Evolutionary conservation across 2,888 invertebrate genomes (phyloP), one percentile per base, ranked within the genome.

Genomic region (Itoplectis maculator): DNA sequence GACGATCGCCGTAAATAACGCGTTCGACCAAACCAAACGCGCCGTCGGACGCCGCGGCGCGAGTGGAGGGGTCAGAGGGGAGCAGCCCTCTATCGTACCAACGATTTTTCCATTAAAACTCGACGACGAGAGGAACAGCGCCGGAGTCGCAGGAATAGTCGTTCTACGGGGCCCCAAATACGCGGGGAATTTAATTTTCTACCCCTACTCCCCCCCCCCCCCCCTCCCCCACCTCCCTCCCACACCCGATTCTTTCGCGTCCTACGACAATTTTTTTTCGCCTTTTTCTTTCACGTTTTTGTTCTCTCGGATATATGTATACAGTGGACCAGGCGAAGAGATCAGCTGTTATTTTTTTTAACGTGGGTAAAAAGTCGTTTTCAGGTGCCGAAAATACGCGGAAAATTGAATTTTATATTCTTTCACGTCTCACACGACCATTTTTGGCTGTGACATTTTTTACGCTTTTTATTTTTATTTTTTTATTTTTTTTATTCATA

Each of bases 91-190:
- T 80, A 78, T 79, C 70, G 77, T 78, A 73, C 63, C 54, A 85
- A 77, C 79, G 77, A 85, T 83, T 85, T 82, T 82, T 85, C 85
- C 81, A 85, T 85, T 85, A 83, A 85, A 85, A 85, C 77, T 78
- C 79, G 73, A 80, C 74, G 81, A 75, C 56, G 74, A 78, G 78
- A 74, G 68, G 45, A 66, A 51, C n/a, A 65, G 54, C 47, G 79
- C 3, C 23, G n/a, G 42, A 40, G 40, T 66, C 68, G 66, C 51
- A 37, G 49, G 40, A 72, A 72, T 70, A 72, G 72, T 79, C 69
- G 63, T 69, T 73, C 45, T 35, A 13, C 13, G 40, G 15, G 51
- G 65, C 49, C 69, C 74, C 51, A 83, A 81, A 85, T 83, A 81
- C 72, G 66, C 61, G 65, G 68, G 70, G 75, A 83, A 82, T 83